Evolutionary conservation across 64 coral and sea anemone species (phyloP).

Genomic region (Catalaphyllia jardinei): DNA sequence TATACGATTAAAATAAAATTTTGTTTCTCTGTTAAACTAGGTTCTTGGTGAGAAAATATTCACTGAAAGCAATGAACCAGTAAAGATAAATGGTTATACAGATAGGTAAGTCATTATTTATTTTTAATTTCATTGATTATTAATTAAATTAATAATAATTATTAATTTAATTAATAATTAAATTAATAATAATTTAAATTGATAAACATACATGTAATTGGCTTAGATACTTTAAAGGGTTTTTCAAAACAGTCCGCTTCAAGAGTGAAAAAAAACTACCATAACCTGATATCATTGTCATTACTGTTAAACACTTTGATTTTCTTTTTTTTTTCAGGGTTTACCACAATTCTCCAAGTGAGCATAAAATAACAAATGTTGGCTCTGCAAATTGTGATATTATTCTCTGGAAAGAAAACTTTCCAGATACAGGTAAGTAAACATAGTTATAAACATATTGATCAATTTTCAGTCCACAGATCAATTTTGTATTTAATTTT

Average conservation of each 20-base stretch:
- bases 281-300: too few species aligned
- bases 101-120: conserved; percentile 44
- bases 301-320: not conserved
- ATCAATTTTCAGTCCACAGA: too few species aligned
- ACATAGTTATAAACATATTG: not conserved
- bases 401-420: conserved; percentile 57
- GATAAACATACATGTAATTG: too few species aligned
- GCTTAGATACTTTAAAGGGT: too few species aligned
- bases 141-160: not conserved
- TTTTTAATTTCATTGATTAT: not conserved
- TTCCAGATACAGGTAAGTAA: conserved; percentile 75
- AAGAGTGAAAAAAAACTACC: too few species aligned
- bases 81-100: conserved; percentile 47
- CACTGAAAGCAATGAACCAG: conserved; percentile 42
- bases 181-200: not conserved
- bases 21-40: not conserved
- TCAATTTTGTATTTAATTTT: too few species aligned
- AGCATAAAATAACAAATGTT: conserved; percentile 52
- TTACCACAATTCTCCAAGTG: conserved; percentile 62
- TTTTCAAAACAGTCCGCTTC: too few species aligned
- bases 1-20: not conserved
- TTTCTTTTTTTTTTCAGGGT: conserved; percentile 37
- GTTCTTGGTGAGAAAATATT: conserved; percentile 42
- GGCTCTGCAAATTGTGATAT: conserved; percentile 26
- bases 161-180: not conserved